Conservation (phyloP, 53 echinoderm and acorn worm genomes). For the Actinopyga echinites region DNA sequence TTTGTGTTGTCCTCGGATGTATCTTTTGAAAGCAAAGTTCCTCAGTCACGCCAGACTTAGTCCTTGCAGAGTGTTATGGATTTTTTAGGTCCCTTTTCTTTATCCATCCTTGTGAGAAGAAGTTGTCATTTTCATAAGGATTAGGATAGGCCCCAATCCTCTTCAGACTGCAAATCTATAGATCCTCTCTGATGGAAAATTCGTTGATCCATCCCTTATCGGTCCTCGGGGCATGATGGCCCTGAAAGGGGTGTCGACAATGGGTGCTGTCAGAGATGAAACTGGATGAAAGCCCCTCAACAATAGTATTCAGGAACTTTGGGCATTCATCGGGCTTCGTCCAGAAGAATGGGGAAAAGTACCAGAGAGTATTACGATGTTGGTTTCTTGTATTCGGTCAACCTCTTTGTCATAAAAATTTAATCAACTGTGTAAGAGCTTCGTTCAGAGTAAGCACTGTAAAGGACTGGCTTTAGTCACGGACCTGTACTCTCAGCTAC, state of each 20-base stretch:
- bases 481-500: too few relatives aligned
- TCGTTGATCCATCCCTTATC: not conserved
- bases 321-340: slow-evolving; percentile 14
- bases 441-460: too few relatives aligned
- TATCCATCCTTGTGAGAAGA: not conserved
- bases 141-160: slow-evolving; percentile 25
- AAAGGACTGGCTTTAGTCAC: too few relatives aligned
- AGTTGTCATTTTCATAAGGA: slow-evolving; percentile 24
- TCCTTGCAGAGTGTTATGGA: not conserved
- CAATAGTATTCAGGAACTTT: slow-evolving; percentile 9
- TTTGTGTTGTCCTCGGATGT: too few relatives aligned
- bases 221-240: slow-evolving; percentile 11
- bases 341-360: not conserved
- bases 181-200: slow-evolving; percentile 20
- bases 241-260: slow-evolving; percentile 20
- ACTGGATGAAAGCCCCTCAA: not conserved
- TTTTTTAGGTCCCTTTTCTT: slow-evolving; percentile 18
- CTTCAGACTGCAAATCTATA: not conserved
- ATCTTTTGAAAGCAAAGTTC: too few relatives aligned
- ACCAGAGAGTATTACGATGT: slow-evolving; percentile 3
- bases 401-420: not conserved
- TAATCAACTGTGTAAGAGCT: slow-evolving; percentile 12
- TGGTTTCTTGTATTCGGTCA: not conserved
- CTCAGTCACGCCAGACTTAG: too few relatives aligned
- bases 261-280: not conserved